Conservation (phyloP, 2,797 vertebrate genomes). For the Cyclopterus lumpus region DNA sequence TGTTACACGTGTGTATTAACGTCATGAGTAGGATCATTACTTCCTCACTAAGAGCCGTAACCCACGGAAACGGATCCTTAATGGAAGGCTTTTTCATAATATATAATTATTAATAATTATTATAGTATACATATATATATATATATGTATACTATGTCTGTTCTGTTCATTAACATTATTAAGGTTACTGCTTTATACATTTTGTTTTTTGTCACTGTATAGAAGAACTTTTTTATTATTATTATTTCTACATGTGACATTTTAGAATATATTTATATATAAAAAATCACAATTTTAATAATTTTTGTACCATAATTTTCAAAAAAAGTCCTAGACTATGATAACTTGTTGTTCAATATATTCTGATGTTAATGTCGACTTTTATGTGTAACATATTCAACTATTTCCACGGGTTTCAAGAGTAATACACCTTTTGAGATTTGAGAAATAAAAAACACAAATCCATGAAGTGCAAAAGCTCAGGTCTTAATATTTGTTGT, state of each 20-base stretch:
- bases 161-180: constrained; percentile 15
- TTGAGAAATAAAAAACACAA: background rate
- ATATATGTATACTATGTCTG: background rate
- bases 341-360: constrained; percentile 13
- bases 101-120: background rate
- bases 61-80: background rate
- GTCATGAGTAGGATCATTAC: constrained; percentile 21
- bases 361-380: constrained; percentile 7
- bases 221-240: background rate
- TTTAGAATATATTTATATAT: constrained; percentile 7
- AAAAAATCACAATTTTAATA: constrained; percentile 23
- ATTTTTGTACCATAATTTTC: constrained; percentile 33
- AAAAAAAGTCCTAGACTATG: constrained; percentile 23
- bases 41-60: constrained; percentile 46
- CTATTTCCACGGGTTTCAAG: background rate
- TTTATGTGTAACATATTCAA: background rate
- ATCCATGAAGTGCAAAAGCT: background rate
- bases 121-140: background rate
- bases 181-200: constrained; percentile 5
- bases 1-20: background rate
- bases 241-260: constrained; percentile 14
- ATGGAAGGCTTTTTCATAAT: background rate
- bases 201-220: constrained; percentile 23
- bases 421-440: too few relatives aligned
- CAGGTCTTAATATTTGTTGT: background rate